phyloP scores from a whole-genome alignment of 35 echinoderm and acorn worm genomes.

The Anneissia japonica region DNA sequence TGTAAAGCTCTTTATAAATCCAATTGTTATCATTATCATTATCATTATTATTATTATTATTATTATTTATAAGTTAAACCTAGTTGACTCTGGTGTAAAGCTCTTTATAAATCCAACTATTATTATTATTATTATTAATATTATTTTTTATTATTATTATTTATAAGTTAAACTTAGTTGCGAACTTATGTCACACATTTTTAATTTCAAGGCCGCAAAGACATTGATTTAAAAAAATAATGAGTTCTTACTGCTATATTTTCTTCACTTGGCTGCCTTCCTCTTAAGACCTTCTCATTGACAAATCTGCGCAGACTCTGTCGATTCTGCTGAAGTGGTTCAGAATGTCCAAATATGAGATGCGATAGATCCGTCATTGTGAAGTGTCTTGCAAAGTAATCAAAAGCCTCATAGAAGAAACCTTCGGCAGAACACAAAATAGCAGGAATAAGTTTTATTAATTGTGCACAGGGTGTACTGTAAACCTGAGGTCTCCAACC shows the following conservation, averaged over 20 bases:
- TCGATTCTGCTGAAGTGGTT: constrained; percentile 50
- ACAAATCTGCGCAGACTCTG: constrained; percentile 42
- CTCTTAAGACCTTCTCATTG: constrained; percentile 41
- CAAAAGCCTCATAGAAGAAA: constrained; percentile 51
- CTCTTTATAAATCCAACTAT: not conserved
- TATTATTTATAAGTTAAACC: not conserved
- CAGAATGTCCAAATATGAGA: constrained; percentile 57
- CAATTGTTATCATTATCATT: not conserved
- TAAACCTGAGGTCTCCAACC: too few relatives aligned
- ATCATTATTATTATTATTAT: constrained; percentile 6
- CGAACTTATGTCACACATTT: not conserved
- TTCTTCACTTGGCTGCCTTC: constrained; percentile 32
- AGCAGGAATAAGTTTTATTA: too few relatives aligned
- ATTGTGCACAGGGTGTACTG: too few relatives aligned
- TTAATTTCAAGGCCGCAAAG: not conserved
- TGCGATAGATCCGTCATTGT: constrained; percentile 52
- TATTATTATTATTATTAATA: constrained; percentile 9
- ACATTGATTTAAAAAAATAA: not conserved
- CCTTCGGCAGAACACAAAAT: too few relatives aligned
- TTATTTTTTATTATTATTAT: not conserved
- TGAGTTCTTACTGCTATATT: constrained; percentile 59
- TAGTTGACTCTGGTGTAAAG: not conserved
- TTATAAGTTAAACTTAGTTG: not conserved
- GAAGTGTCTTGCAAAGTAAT: constrained; percentile 45
- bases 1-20: not conserved